These are phyloP conservation scores for Hystrix brachyura DNA, from an alignment of 2,113 vertebrate species.

Conservation along the genomic window DNA sequence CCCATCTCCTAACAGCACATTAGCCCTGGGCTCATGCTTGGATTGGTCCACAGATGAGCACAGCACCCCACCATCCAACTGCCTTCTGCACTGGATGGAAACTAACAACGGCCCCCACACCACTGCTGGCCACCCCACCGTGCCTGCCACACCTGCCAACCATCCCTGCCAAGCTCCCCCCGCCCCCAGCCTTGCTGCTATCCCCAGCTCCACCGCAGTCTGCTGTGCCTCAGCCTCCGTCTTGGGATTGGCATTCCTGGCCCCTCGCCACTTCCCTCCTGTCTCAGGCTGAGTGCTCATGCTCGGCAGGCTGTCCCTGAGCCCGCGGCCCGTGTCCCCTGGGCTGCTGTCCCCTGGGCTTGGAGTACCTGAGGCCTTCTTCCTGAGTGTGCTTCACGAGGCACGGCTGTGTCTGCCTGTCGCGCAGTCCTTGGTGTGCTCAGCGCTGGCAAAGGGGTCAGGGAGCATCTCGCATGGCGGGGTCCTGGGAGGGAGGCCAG, in stretches of 20 bases:
- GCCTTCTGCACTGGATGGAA: neutral
- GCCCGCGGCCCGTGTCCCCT: neutral
- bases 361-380: neutral
- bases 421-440: neutral
- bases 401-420: neutral
- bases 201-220: neutral
- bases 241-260: neutral
- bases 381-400: neutral
- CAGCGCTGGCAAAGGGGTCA: neutral
- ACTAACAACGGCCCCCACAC: neutral
- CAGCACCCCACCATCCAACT: neutral
- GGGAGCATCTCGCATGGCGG: neutral
- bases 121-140: too few species aligned
- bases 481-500: neutral
- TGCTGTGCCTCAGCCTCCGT: too few species aligned
- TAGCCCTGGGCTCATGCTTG: neutral
- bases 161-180: neutral
- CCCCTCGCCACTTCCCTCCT: too few species aligned
- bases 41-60: neutral
- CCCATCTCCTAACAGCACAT: neutral
- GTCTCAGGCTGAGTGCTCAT: neutral
- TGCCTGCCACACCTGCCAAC: neutral
- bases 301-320: neutral
- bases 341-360: neutral
- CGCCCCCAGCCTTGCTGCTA: neutral